phyloP scores from a whole-genome alignment of 2,797 vertebrate species.

The Yasuhikotakia modesta region DNA sequence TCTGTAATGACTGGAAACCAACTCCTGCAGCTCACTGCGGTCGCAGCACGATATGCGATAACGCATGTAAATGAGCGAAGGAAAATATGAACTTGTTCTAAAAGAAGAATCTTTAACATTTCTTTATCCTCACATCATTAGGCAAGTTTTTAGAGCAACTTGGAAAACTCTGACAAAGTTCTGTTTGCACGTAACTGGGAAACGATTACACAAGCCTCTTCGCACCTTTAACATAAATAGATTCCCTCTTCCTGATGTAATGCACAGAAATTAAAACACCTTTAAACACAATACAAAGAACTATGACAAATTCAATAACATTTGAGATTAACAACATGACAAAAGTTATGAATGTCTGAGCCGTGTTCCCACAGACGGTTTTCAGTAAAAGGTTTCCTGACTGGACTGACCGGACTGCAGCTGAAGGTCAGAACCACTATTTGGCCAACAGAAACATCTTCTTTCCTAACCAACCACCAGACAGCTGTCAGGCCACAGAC shows the following conservation, averaged over 20 bases:
- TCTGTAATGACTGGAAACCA: conserved; percentile 17
- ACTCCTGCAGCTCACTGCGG: conserved; percentile 9
- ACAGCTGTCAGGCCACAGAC: conserved; percentile 85
- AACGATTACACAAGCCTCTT: too few relatives aligned
- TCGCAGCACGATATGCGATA: neutral
- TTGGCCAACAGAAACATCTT: conserved; percentile 85
- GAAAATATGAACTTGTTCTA: neutral
- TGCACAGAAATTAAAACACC: too few relatives aligned
- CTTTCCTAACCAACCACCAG: conserved; percentile 76
- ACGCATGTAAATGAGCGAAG: neutral
- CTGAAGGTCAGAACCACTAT: conserved; percentile 88
- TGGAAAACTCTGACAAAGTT: neutral
- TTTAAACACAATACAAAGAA: neutral
- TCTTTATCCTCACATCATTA: conserved; percentile 12
- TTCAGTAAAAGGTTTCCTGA: conserved; percentile 48
- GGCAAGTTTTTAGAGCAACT: neutral
- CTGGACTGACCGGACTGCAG: conserved; percentile 64
- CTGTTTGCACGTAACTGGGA: neutral
- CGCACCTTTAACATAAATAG: too few relatives aligned
- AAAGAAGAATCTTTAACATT: neutral
- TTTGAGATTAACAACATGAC: too few relatives aligned
- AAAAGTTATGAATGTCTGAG: too few relatives aligned
- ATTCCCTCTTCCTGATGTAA: too few relatives aligned
- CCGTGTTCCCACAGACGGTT: neutral
- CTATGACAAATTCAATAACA: neutral